Evolutionary conservation across 2,888 invertebrate species (phyloP).

Genomic region (Volucella zonaria): DNA sequence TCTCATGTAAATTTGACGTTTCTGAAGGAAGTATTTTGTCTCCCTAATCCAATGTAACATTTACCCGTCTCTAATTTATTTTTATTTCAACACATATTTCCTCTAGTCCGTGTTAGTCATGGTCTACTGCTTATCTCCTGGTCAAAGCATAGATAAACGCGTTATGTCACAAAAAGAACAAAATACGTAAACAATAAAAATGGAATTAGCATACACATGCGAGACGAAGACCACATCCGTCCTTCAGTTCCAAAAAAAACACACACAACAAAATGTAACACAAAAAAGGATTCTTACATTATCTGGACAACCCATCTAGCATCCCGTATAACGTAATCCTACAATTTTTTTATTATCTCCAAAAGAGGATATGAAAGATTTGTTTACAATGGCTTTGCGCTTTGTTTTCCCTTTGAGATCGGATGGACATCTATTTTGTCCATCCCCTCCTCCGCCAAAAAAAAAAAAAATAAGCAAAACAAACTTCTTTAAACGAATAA

Average conservation of each 20-base stretch:
- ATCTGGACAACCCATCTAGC: constrained; percentile 42
- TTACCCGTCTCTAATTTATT: no score
- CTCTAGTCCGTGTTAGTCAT: not conserved
- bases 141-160: constrained; percentile 18
- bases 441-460: not conserved
- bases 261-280: not conserved
- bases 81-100: no score
- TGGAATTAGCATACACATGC: constrained; percentile 37
- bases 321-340: constrained; percentile 44
- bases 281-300: constrained; percentile 31
- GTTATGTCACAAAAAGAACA: constrained; percentile 7
- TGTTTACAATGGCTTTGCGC: constrained; percentile 34
- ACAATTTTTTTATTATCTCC: constrained; percentile 34
- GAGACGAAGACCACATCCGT: constrained; percentile 11
- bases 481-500: not conserved
- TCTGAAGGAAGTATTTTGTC: no score
- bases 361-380: constrained; percentile 37
- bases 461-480: not conserved
- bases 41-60: no score
- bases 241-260: not conserved
- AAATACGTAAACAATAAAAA: constrained; percentile 40
- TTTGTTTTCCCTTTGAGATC: constrained; percentile 12
- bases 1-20: no score
- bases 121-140: constrained; percentile 15
- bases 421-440: constrained; percentile 10